A percentile compares a stretch with the other conserved stretches of the same genome.
phyloP scores from a whole-genome alignment of 1,140 invertebrate genomes.

The Bombus turneri region DNA sequence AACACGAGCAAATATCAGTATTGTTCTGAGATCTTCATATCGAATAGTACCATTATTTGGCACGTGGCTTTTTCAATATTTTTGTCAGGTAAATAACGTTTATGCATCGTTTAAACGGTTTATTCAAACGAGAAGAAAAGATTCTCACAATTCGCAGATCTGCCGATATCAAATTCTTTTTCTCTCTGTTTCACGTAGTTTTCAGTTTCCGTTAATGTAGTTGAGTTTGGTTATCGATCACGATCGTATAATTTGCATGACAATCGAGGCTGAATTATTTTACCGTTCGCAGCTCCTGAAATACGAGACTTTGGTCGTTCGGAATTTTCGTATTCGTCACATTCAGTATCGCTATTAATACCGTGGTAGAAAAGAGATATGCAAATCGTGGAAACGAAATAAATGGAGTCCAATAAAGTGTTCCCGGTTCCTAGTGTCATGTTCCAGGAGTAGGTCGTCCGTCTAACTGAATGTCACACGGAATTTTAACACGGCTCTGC shows the following conservation, averaged over 20 bases:
- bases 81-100: neutral
- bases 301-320: neutral
- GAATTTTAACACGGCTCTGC: neutral
- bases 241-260: neutral
- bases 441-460: neutral
- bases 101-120: neutral
- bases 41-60: no score
- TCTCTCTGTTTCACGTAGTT: neutral
- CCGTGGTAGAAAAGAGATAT: neutral
- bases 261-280: neutral
- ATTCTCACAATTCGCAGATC: neutral
- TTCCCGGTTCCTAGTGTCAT: neutral
- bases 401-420: neutral
- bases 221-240: neutral
- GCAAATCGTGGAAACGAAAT: slow-evolving; percentile 2
- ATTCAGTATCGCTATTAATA: neutral
- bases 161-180: neutral
- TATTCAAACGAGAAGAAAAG: neutral
- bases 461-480: neutral
- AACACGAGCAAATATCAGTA: no score
- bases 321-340: neutral
- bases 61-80: no score
- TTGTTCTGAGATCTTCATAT: no score
- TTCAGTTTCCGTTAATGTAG: neutral
- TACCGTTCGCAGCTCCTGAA: neutral